Percentiles rank a stretch among this genome's conserved stretches.
Evolutionary conservation across 2,797 vertebrate species (phyloP).

Genomic region (Orientallactaga sibirica): DNA sequence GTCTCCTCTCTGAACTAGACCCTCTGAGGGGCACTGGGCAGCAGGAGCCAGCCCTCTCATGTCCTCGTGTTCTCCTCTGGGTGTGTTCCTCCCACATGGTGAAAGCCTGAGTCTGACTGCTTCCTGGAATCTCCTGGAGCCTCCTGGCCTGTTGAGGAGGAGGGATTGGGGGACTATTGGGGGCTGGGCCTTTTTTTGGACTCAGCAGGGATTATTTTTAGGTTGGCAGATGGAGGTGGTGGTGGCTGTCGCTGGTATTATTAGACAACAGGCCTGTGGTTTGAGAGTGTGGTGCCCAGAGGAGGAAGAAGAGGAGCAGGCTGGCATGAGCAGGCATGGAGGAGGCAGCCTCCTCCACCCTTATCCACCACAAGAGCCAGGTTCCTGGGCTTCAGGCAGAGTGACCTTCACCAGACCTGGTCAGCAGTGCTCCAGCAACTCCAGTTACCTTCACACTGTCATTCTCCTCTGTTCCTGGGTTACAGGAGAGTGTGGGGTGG

Average conservation of each 20-base stretch:
- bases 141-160: conserved; percentile 68
- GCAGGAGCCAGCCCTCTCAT: background rate
- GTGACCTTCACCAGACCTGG: background rate
- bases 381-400: background rate
- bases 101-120: conserved; percentile 6
- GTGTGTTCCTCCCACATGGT: background rate
- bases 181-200: conserved; percentile 77
- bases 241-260: conserved; percentile 82
- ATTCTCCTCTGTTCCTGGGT: background rate
- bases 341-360: background rate
- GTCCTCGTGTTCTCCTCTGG: background rate
- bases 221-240: conserved; percentile 82
- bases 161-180: conserved; percentile 74
- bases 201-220: conserved; percentile 83
- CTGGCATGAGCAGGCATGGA: background rate
- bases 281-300: conserved; percentile 78
- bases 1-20: background rate
- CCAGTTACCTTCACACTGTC: background rate
- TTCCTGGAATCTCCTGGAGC: conserved; percentile 76
- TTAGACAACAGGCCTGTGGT: conserved; percentile 81
- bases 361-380: background rate
- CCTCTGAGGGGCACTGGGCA: background rate
- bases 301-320: conserved; percentile 45
- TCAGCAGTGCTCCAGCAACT: background rate
- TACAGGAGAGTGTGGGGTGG: background rate